These are phyloP conservation scores for Peucedramus taeniatus DNA, from an alignment of 2,113 vertebrate species.

Conservation along the genomic window DNA sequence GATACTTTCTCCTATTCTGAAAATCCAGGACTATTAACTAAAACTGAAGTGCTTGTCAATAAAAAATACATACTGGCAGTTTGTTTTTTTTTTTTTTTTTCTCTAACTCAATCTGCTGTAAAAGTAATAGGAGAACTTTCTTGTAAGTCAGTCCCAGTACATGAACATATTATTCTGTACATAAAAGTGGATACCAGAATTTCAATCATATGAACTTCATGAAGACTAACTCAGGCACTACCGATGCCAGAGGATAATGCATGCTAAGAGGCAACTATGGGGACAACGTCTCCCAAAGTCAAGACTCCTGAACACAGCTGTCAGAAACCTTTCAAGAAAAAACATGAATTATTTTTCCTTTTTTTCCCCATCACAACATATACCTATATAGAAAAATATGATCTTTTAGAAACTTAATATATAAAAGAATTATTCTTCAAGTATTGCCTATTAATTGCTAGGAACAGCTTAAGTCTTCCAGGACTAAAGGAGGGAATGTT, in stretches of 20 bases:
- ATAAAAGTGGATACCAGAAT: neutral
- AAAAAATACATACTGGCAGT: neutral
- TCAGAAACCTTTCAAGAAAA: neutral
- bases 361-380: neutral
- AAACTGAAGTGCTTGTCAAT: neutral
- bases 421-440: neutral
- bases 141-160: neutral
- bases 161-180: neutral
- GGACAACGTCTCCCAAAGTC: neutral
- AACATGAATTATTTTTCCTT: neutral
- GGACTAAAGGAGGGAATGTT: neutral
- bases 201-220: neutral
- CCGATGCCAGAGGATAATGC: neutral
- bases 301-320: neutral
- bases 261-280: neutral
- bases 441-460: neutral
- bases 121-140: neutral
- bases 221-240: neutral
- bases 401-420: neutral
- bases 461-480: neutral
- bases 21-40: neutral
- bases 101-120: neutral
- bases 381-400: neutral
- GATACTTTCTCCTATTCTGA: neutral
- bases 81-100: neutral